A percentile compares a stretch with the other conserved stretches of the same genome.
These are phyloP conservation scores for Brachypalpus laphriformis DNA, from an alignment of 2,888 invertebrate species.

Conservation along the genomic window DNA sequence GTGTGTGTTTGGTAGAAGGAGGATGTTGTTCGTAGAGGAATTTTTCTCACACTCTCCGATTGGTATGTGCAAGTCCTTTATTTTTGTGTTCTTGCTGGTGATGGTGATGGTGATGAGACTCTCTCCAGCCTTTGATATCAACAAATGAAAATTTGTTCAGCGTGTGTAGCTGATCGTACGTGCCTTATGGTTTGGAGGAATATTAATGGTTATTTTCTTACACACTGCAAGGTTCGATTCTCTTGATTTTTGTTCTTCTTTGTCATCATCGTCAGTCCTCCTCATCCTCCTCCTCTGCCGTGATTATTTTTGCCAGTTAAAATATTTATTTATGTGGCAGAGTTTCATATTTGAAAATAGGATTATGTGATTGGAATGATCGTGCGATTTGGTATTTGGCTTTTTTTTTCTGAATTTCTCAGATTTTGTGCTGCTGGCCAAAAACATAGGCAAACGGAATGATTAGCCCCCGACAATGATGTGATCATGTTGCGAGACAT, in stretches of 20 bases:
- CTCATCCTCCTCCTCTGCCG: not conserved
- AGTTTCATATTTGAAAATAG: slow-evolving; percentile 30
- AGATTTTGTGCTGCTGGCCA: not conserved
- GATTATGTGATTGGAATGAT: slow-evolving; percentile 42
- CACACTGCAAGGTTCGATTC: not conserved
- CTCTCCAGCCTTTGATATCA: slow-evolving; percentile 3
- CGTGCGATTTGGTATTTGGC: not conserved
- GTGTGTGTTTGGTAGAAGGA: not conserved
- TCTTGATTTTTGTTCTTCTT: not conserved
- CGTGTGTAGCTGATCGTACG: slow-evolving; percentile 39
- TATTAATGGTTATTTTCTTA: slow-evolving; percentile 29
- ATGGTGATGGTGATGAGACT: not conserved
- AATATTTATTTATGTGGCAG: slow-evolving; percentile 12
- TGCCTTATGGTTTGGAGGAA: slow-evolving; percentile 38
- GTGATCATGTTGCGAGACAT: slow-evolving; percentile 44
- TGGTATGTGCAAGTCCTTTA: slow-evolving; percentile 30
- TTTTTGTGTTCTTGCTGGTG: not conserved
- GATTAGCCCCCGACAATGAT: slow-evolving; percentile 14
- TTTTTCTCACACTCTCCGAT: slow-evolving; percentile 41
- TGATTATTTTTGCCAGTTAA: slow-evolving; percentile 29
- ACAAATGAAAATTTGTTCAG: slow-evolving; percentile 30
- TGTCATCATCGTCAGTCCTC: slow-evolving; percentile 1
- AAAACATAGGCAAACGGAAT: slow-evolving; percentile 12
- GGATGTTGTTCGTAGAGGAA: slow-evolving; percentile 21
- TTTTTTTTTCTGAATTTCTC: slow-evolving; percentile 12